These are phyloP conservation scores for Centruroides vittatus DNA, from an alignment of 1,140 invertebrate genomes.

Conservation along the genomic window DNA sequence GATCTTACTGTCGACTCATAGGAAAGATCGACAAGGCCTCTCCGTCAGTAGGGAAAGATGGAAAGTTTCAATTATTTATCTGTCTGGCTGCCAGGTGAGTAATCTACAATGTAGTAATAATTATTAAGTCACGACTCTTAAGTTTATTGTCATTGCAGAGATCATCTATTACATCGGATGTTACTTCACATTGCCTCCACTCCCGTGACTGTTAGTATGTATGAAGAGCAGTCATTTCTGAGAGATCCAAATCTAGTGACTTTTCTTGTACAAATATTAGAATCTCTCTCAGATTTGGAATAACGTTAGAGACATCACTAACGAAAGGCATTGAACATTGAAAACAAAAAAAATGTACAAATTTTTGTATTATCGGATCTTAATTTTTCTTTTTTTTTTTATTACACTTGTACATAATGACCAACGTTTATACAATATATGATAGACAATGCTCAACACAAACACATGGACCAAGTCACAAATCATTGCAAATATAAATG, in stretches of 20 bases:
- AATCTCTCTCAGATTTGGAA: constrained; percentile 79
- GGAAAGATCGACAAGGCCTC: constrained; percentile 55
- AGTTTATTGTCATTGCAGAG: constrained; percentile 40
- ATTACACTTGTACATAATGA: too few species aligned
- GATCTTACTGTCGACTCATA: constrained; percentile 34
- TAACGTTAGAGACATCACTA: constrained; percentile 82
- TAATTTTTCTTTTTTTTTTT: too few species aligned
- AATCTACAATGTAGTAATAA: not conserved
- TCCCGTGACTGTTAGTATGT: constrained; percentile 79
- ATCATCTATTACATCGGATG: constrained; percentile 80
- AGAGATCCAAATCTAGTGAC: constrained; percentile 65
- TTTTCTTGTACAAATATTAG: constrained; percentile 81
- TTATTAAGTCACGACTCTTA: not conserved
- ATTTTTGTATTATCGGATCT: too few species aligned
- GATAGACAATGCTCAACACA: too few species aligned
- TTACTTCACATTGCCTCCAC: constrained; percentile 70
- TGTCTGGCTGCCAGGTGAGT: constrained; percentile 70
- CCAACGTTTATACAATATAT: too few species aligned
- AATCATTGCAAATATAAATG: too few species aligned
- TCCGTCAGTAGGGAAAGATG: constrained; percentile 87
- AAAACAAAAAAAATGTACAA: not conserved
- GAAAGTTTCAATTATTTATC: constrained; percentile 93
- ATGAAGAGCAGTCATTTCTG: constrained; percentile 88
- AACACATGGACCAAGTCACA: too few species aligned
- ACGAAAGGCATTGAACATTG: constrained; percentile 61